Evolutionary conservation across 2,888 invertebrate genomes (phyloP), one percentile per base, ranked within the genome.

Genomic region (Stomorhina lunata): DNA sequence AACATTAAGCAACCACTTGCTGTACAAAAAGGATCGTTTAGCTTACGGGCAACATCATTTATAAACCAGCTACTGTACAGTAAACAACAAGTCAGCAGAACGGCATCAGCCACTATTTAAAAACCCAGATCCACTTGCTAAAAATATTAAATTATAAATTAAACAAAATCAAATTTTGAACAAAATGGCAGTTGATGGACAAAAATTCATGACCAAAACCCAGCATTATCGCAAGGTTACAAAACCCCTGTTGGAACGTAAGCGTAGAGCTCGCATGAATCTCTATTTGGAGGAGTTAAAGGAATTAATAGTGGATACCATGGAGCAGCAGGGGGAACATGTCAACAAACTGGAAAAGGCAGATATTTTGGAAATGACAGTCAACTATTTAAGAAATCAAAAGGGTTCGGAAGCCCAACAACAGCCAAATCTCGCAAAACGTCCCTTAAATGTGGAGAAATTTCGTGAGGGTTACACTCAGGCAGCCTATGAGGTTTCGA

Each of bases 201-300:
- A 89, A 80, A 87, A 88, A 85, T 88, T 90, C 78, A 90, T 97
- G 92, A 97, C 97, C 88, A 94, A 97, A 92, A 97, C 97, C 88
- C 97, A 97, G 92, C 97, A 97, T 91, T 97, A 97, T 92, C 94
- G 97, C 92, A 97, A 96, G 94, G 96, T 97, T 89, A 97, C 96
- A 94, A 97, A 97, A 91, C 97, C 97, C 87, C 95, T 97, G 94
- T 92, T 97, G 86, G 97, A 97, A 92, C 93, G 97, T 87, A 96
- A 97, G 90, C 93, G 97, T 80, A 93, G 97, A 85, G 97, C 97
- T 85, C 94, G 97, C 90, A 97, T 97, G 93, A 97, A 97, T 92
- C 95, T 96, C 85, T 97, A 97, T 92, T 93, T 97, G 89, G 97
- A 97, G 90, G 97, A 97, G 89, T 93, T 97, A 76, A 97, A 97